Evolutionary conservation across 2,888 invertebrate genomes (phyloP), one percentile per base, ranked within the genome.

Genomic region (Eubasilissa splendida): DNA sequence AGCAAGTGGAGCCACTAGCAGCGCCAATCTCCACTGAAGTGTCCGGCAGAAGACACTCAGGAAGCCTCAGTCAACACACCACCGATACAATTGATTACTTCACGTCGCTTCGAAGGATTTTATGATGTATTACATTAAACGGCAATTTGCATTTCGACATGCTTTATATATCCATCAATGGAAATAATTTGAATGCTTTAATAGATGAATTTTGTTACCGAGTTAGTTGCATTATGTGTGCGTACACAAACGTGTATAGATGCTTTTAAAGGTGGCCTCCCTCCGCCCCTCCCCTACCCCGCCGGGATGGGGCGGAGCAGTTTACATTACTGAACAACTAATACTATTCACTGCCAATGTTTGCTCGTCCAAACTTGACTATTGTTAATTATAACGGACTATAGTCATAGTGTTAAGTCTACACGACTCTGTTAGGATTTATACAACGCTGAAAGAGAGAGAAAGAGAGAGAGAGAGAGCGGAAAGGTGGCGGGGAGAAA

Each of bases 271-370:
- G 31, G 66, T 66, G 76, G 63, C 65, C 63, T 76, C 76, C 60
- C 63, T 60, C 50, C 7, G 74, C 66, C 56, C 22, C 58, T 22
- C 54, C 74, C 58, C 8, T 14, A 31, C 14, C 14, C 14, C 71
- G 22, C 42, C 42, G 42, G 42, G n/a, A 42, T 12, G 65, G 63
- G 53, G 52, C 52, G 50, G 33, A 54, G 53, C 42, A 58, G 74
- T 75, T 42, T 77, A 75, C 74, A 65, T 14, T 78, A 65, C 71
- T 77, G 42, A 42, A 42, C 42, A 42, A 42, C 42, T 42, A 70
- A 77, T 63, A 77, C 65, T 76, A 59, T 76, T 79, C 83, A 83
- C 83, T 83, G 83, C 83, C 83, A 82, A 82, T 77, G 78, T 80
- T 81, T 81, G 83, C 80, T 83, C 83, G 82, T 80, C 79, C 80